phyloP scores from a whole-genome alignment of 2,797 vertebrate species.

The Onychomys torridus region DNA sequence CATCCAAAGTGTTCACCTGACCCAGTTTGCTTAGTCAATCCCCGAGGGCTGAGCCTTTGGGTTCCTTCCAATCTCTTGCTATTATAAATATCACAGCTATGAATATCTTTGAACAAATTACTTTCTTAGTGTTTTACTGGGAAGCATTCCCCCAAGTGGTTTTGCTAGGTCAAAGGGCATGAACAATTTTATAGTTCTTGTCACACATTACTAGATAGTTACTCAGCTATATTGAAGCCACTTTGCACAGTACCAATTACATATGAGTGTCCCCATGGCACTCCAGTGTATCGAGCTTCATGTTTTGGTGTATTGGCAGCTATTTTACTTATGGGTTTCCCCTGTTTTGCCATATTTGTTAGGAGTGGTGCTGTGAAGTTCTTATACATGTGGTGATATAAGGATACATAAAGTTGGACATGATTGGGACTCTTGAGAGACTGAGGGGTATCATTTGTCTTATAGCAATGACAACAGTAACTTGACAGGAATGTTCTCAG shows the following conservation, averaged over 20 bases:
- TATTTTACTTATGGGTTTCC: not conserved
- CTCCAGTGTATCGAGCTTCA: not conserved
- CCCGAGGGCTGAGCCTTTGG: constrained; percentile 68
- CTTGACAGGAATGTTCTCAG: not conserved
- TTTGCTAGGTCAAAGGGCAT: constrained; percentile 66
- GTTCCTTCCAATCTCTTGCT: constrained; percentile 74
- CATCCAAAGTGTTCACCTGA: not conserved
- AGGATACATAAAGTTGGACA: too few relatives aligned
- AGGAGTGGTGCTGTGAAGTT: not conserved
- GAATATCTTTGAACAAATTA: constrained; percentile 81
- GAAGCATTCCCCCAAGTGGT: constrained; percentile 72
- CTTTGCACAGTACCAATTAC: not conserved
- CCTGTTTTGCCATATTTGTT: not conserved
- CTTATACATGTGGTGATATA: not conserved
- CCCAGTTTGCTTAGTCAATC: constrained; percentile 73
- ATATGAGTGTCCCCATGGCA: not conserved
- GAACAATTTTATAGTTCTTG: constrained; percentile 52
- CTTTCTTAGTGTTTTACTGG: constrained; percentile 79
- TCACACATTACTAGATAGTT: constrained; percentile 52
- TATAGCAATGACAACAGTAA: not conserved
- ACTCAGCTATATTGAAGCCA: not conserved
- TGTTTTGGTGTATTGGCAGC: not conserved
- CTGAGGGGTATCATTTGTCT: not conserved
- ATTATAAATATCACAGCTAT: constrained; percentile 82
- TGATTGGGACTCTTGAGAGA: not conserved